Evolutionary conservation across 2,797 vertebrate genomes (phyloP), one percentile per base, ranked within the genome.

Genomic region (Thripadectes ignobilis): DNA sequence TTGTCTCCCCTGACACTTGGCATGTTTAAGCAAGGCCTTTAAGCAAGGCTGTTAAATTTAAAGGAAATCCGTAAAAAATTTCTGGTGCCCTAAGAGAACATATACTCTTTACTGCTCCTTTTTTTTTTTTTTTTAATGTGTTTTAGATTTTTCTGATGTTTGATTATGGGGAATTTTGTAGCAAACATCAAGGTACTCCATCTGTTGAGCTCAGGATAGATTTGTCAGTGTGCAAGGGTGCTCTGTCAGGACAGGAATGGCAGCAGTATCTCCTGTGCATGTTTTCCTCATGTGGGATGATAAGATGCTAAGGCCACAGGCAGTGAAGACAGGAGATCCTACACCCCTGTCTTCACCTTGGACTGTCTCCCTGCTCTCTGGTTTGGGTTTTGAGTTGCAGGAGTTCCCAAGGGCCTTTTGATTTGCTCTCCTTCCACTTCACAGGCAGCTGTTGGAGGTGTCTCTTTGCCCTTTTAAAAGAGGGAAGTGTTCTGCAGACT

Each of bases 101-200:
- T 9, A 21, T 12, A 36, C 0, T 0, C 10, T 59, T 90, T 20
- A 36, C 12, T 8, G 8, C 12, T 67, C 1, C 12, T 54, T 5
- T 14, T 4, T 8, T 4, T 9, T 4, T 10, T 58, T 36, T 7
- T 8, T 12, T 3, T 8, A 2, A 29, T 0, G 0, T 22, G 20
- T 61, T 88, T 75, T 43, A 59, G 48, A 20, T 73, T 89, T 94
- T 86, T 76, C 51, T 79, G 10, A 46, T 46, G 22, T 46, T 46
- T 46, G 41, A 30, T 38, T 24, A 17, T 9, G 10, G 65, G 34
- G 12, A 51, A 24, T 46, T 65, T n/a, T 63, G 74, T 36, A 34
- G 63, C 43, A 62, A 66, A 55, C 26, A 15, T 54, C 15, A 85
- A 27, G 41, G 55, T 62, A 22, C 23, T 36, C 21, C 6, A 26